Evolutionary conservation across 2,113 vertebrate genomes (phyloP).

Genomic region (Dipodomys spectabilis): DNA sequence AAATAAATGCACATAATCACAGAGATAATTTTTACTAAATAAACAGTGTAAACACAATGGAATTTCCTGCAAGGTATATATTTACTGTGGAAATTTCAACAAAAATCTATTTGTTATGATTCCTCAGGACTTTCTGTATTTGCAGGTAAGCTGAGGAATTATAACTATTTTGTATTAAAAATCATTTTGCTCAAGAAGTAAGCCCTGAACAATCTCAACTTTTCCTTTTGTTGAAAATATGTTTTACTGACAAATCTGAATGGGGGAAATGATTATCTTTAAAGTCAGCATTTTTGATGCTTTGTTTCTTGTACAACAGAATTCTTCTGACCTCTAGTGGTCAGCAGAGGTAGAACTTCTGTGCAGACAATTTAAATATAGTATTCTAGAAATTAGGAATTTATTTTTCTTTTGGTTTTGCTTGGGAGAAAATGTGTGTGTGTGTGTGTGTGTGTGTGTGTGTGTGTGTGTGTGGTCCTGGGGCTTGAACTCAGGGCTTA

Average conservation of each 20-base stretch:
- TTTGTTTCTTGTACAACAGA: conserved; percentile 46
- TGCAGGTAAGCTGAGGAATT: conserved; percentile 24
- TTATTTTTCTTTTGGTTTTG: conserved; percentile 35
- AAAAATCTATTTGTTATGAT: conserved; percentile 45
- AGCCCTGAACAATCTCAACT: neutral
- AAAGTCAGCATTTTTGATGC: neutral
- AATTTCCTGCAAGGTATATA: conserved; percentile 65
- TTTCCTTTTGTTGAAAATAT: neutral
- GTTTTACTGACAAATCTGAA: conserved; percentile 28
- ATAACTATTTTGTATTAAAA: neutral
- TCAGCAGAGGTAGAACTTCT: neutral
- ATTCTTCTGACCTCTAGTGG: conserved; percentile 84
- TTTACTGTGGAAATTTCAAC: conserved; percentile 59
- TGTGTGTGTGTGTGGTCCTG: too few species aligned
- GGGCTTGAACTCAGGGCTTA: too few species aligned
- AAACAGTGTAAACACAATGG: conserved; percentile 69
- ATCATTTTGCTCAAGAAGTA: neutral
- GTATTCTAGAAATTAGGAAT: neutral
- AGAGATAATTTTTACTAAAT: conserved; percentile 80
- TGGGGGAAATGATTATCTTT: conserved; percentile 23
- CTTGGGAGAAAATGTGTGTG: neutral
- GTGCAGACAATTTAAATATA: rapidly evolving
- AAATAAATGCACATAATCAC: conserved; percentile 79
- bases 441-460: too few species aligned
- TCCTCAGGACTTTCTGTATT: neutral